A percentile compares a stretch with the other conserved stretches of the same genome.
Conservation (phyloP, 1,140 invertebrate species). For the Ylistrum balloti region DNA sequence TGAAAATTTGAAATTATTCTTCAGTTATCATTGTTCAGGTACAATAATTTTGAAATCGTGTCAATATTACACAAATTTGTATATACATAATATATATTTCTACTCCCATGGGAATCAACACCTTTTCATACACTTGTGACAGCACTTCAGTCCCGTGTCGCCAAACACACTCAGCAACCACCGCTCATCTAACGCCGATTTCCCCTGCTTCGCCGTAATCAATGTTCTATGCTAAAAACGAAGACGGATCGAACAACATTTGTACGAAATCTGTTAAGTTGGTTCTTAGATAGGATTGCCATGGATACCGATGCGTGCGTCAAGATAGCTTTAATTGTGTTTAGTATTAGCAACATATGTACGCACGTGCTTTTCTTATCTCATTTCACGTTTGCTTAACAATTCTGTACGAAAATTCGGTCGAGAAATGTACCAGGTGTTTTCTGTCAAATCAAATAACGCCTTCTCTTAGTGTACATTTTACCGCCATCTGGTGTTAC, state of each 20-base stretch:
- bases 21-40: too few species aligned
- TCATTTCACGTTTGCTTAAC: neutral
- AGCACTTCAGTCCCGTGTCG: neutral
- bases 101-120: too few species aligned
- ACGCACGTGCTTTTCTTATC: neutral
- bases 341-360: neutral
- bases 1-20: too few species aligned
- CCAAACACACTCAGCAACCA: neutral
- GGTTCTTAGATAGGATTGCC: neutral
- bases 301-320: neutral
- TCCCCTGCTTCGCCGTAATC: neutral
- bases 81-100: too few species aligned
- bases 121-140: too few species aligned
- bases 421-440: neutral
- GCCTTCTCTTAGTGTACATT: too few species aligned
- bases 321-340: neutral
- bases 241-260: neutral
- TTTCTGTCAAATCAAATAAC: neutral
- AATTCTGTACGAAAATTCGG: too few species aligned
- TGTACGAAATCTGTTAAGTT: neutral
- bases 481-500: too few species aligned
- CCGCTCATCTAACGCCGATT: neutral
- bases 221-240: neutral
- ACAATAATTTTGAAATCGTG: too few species aligned
- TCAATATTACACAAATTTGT: too few species aligned